phyloP scores from a whole-genome alignment of 2,113 vertebrate genomes.

The Salvator merianae region DNA sequence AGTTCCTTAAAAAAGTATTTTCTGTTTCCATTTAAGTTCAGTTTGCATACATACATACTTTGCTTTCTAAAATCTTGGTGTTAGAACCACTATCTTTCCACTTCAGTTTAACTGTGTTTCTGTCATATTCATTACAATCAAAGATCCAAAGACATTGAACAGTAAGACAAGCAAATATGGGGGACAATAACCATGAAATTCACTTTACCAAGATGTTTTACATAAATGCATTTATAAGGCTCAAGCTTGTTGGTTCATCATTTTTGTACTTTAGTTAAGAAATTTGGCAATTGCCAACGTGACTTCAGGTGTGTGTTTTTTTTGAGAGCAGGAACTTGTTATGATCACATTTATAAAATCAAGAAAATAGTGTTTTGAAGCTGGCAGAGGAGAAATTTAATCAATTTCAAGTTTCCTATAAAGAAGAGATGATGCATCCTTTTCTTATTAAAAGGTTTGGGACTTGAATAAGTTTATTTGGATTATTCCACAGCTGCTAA shows the following conservation, averaged over 20 bases:
- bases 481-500: neutral
- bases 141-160: too few species aligned
- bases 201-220: too few species aligned
- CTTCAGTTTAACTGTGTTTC: neutral
- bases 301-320: too few species aligned
- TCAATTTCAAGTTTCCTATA: neutral
- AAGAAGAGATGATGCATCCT: neutral
- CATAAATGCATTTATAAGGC: too few species aligned
- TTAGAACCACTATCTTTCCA: neutral
- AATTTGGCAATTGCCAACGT: too few species aligned
- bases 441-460: neutral
- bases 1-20: neutral
- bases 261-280: too few species aligned
- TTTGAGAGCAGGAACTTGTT: too few species aligned
- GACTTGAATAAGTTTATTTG: neutral
- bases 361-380: neutral
- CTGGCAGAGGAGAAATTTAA: neutral
- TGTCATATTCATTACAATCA: too few species aligned
- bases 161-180: too few species aligned
- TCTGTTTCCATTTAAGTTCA: neutral
- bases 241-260: too few species aligned
- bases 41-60: neutral
- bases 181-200: too few species aligned
- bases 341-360: neutral
- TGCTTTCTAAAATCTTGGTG: neutral